Evolutionary conservation across 2,797 vertebrate genomes (phyloP).

Genomic region (Apogon talboti): DNA sequence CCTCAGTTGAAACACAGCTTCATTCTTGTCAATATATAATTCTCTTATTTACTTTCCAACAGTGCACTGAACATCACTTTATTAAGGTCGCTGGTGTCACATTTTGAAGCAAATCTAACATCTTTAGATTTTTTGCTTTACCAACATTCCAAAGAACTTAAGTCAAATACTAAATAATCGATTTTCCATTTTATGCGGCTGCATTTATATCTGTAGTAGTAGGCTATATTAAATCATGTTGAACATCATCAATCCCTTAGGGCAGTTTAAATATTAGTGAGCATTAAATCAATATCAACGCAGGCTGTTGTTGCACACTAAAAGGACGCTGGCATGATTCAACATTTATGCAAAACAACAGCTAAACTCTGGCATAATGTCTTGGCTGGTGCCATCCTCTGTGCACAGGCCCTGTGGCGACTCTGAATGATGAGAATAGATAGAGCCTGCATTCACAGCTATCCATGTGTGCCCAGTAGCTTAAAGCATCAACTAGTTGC

Average conservation of each 20-base stretch:
- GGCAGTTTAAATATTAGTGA: slow-evolving; percentile 83
- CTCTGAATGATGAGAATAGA: slow-evolving; percentile 72
- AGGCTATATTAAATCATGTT: slow-evolving; percentile 75
- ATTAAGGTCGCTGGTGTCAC: neutral
- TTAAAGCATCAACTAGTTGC: slow-evolving; percentile 67
- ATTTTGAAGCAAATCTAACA: slow-evolving; percentile 30
- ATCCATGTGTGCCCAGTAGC: slow-evolving; percentile 71
- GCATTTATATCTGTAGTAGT: slow-evolving; percentile 66
- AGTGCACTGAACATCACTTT: neutral
- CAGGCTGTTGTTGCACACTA: slow-evolving; percentile 75
- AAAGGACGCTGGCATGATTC: slow-evolving; percentile 82
- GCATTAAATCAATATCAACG: slow-evolving; percentile 83
- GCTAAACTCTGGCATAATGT: slow-evolving; percentile 81
- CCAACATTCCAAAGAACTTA: slow-evolving; percentile 40
- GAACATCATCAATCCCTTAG: slow-evolving; percentile 76
- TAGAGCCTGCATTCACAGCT: slow-evolving; percentile 76
- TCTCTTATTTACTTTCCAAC: slow-evolving; percentile 1
- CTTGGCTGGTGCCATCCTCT: slow-evolving; percentile 79
- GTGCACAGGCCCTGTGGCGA: slow-evolving; percentile 76
- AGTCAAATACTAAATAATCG: slow-evolving; percentile 59
- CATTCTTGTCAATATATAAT: neutral
- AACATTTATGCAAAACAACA: slow-evolving; percentile 85
- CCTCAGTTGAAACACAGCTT: neutral
- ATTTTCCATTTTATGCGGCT: slow-evolving; percentile 57
- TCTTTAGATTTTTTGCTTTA: slow-evolving; percentile 29